Percentiles rank a stretch among this genome's conserved stretches.
These are phyloP conservation scores for Batillaria attramentaria DNA, from an alignment of 1,140 invertebrate genomes.

Conservation along the genomic window DNA sequence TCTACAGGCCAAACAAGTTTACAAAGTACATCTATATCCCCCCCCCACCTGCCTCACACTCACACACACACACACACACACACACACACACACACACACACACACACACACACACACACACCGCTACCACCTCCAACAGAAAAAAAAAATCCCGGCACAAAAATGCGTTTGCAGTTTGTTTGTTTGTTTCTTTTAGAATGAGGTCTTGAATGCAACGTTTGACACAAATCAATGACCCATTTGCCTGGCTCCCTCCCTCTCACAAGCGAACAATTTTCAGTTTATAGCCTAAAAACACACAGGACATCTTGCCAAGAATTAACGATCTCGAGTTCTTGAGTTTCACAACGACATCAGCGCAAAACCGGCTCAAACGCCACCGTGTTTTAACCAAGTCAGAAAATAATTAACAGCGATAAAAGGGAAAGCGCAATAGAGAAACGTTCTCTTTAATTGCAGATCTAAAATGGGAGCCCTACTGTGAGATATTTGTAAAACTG, in stretches of 20 bases:
- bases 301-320: no score
- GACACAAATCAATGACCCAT: not conserved
- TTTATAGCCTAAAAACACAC: no score
- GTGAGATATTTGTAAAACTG: no score
- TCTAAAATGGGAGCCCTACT: no score
- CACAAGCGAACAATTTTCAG: not conserved
- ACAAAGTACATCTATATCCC: not conserved
- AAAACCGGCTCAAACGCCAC: no score
- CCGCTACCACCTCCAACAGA: not conserved
- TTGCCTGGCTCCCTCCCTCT: not conserved
- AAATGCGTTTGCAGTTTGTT: not conserved
- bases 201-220: not conserved
- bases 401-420: no score
- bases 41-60: not conserved
- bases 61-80: not conserved
- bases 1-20: no score
- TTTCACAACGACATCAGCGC: no score
- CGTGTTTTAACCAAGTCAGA: no score
- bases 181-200: not conserved
- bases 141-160: not conserved
- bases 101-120: conserved; percentile 4
- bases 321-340: no score
- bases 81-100: not conserved
- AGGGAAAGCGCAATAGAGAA: no score
- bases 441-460: no score